Evolutionary conservation across 2,797 vertebrate species (phyloP).

Genomic region (Todus mexicanus): DNA sequence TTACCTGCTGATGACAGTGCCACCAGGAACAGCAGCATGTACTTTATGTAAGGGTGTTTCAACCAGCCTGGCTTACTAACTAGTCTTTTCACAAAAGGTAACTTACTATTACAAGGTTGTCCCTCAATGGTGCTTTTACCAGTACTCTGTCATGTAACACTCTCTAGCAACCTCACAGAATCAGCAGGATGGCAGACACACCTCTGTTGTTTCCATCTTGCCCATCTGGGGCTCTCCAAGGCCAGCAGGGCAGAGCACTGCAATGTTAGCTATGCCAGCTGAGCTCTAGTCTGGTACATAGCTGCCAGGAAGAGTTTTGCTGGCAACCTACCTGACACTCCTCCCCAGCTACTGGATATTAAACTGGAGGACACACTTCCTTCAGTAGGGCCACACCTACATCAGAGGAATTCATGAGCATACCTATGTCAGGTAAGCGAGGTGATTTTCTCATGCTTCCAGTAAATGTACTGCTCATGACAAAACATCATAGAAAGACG

Average conservation of each 20-base stretch:
- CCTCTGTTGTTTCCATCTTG: not conserved
- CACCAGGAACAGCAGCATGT: rapidly evolving
- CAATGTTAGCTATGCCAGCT: rapidly evolving
- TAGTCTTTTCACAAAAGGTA: not conserved
- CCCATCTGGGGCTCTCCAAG: not conserved
- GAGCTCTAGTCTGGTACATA: rapidly evolving
- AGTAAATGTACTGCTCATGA: not conserved
- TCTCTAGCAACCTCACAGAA: not conserved
- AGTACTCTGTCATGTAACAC: not conserved
- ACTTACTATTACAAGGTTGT: not conserved
- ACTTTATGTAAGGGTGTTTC: not conserved
- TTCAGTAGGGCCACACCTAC: not conserved
- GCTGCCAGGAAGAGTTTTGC: not conserved
- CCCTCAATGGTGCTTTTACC: not conserved
- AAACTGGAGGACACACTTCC: not conserved
- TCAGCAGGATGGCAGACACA: not conserved
- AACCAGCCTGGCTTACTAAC: not conserved
- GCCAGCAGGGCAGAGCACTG: not conserved
- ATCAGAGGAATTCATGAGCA: not conserved
- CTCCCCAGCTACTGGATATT: not conserved
- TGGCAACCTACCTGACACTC: not conserved
- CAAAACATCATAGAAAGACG: not conserved
- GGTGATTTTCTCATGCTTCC: not conserved
- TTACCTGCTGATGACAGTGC: not conserved
- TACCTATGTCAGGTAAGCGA: not conserved